Conservation (phyloP, 2,113 vertebrate species). For the Piliocolobus tephrosceles region DNA sequence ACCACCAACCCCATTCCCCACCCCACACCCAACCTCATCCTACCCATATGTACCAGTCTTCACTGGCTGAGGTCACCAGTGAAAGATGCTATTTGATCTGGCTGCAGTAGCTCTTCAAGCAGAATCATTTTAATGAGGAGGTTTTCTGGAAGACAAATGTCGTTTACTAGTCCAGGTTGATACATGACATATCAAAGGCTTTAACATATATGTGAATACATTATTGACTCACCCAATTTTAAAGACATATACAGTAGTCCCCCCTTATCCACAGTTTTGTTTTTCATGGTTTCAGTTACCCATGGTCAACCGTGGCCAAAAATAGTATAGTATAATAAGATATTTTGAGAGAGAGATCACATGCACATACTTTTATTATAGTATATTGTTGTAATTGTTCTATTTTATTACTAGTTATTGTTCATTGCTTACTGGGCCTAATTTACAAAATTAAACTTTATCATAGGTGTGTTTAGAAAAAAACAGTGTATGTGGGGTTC, state of each 20-base stretch:
- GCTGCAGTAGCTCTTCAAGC: neutral
- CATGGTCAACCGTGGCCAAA: neutral
- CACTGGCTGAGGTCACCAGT: neutral
- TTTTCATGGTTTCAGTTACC: neutral
- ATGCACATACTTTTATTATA: neutral
- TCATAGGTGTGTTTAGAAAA: neutral
- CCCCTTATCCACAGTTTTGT: neutral
- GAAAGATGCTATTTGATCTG: neutral
- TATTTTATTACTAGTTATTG: neutral
- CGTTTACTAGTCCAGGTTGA: neutral
- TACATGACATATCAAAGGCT: neutral
- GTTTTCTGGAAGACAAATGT: neutral
- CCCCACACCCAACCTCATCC: fast-evolving
- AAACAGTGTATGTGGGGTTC: neutral
- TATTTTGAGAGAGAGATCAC: neutral
- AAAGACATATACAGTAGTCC: neutral
- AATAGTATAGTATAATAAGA: neutral
- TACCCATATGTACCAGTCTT: fast-evolving
- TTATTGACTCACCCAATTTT: neutral
- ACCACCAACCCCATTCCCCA: neutral
- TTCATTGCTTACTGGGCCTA: neutral
- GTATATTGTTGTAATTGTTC: neutral
- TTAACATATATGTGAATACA: neutral
- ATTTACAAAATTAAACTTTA: neutral
- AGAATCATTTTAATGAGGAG: neutral